Evolutionary conservation across 1,140 invertebrate species (phyloP).

Genomic region (Archegozetes longisetosus): DNA sequence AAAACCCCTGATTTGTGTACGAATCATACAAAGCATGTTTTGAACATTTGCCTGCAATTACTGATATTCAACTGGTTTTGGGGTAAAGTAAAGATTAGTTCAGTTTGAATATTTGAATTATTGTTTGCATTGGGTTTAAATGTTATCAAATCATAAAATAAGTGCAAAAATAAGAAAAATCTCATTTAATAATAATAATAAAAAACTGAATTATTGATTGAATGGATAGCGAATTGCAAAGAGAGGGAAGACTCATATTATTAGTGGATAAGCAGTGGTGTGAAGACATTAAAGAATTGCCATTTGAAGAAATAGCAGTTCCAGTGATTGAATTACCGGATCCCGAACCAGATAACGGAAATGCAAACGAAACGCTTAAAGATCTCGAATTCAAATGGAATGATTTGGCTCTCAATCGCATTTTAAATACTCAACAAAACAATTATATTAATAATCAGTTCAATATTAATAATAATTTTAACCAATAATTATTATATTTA

Average conservation of each 20-base stretch:
- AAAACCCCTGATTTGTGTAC: no score
- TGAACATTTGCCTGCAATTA: background rate
- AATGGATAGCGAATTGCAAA: constrained; percentile 41
- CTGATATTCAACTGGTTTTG: background rate
- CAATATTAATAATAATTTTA: background rate
- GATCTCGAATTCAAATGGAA: constrained; percentile 81
- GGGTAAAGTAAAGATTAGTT: background rate
- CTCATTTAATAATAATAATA: no score
- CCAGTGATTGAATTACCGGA: constrained; percentile 73
- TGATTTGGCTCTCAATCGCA: constrained; percentile 48
- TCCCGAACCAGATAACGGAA: constrained; percentile 81
- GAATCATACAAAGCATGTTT: no score
- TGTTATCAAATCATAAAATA: no score
- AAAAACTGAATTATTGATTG: background rate
- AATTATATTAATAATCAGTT: background rate
- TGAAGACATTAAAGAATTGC: constrained; percentile 53
- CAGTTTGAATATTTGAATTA: background rate
- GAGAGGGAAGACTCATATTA: constrained; percentile 63
- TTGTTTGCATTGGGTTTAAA: no score
- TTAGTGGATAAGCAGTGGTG: constrained; percentile 78
- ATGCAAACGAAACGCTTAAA: constrained; percentile 68
- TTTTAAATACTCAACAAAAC: constrained; percentile 14
- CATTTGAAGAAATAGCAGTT: constrained; percentile 74
- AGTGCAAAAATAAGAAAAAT: no score
- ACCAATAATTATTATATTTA: no score